Base-by-base conservation (phyloP, 2,797 vertebrate genomes). In the Chelmon rostratus region DNA sequence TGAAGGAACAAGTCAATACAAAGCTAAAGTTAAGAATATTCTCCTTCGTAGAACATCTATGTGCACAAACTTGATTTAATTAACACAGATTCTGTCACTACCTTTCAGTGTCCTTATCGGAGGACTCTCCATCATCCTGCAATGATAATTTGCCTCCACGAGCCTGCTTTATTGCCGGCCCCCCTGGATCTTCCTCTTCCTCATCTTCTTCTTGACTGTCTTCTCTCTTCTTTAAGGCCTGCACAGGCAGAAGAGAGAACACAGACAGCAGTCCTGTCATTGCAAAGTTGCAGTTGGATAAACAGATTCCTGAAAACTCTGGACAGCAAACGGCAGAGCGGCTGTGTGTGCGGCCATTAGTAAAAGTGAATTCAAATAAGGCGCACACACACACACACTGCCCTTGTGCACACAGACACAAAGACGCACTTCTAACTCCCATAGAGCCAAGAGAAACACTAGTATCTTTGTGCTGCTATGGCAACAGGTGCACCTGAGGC, bases 261-360 rank as follows among this genome's bases (percentile, higher is more conserved):
- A 98, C 85, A 89, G 95, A 98, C 74, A 99, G 92, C 88, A 99
- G 95, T 65, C 97, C 97, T 4, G 96, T 98, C 97, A 99, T 98
- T 78, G 25, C 52, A 75, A 78, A 86, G 80, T 79, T 75, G n/a
- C 38, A 50, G 35, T 23, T 0, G 28, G 44, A 73, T 7, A 66
- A 77, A 64, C 53, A 68, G 64, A 80, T 59, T 83, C 44, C 71
- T 68, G 64, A 73, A 73, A 90, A 75, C 78, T 89, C 70, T 28
- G 28, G 18, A 38, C 35, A 53, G 67, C 64, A 40, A 71, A 21
- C 9, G 49, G 73, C 56, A 73, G 76, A 0, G 61, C 10, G 33
- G 40, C 76, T 67, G 50, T 50, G 37, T 57, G 31, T 38, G 77
- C 8, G 6, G 50, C 54, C 62, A 83, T 76, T 77, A 86, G 85